Base-by-base conservation (phyloP, 2,113 vertebrate species). In the Gorsachius goisagi region DNA sequence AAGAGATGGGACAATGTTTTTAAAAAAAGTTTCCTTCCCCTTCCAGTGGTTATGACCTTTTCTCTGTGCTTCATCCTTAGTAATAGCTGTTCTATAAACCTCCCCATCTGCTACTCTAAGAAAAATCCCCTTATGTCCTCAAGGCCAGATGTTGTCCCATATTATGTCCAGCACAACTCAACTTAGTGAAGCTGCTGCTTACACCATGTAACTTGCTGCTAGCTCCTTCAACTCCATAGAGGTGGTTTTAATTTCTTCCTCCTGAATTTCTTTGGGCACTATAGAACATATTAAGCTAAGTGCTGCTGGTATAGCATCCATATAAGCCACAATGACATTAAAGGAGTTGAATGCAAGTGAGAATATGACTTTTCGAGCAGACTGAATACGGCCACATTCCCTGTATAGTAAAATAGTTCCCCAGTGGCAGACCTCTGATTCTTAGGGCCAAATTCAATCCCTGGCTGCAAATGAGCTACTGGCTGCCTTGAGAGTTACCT, bases 111-210 rank as follows among this genome's bases (percentile, higher is more conserved):
- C 37, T 85, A 26, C 79, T 63, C 68, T 13, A 66, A 56, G 90
- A 67, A 86, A 88, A 95, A 94, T 88, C 64, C 60, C 79, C 53
- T 91, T 69, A 50, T 44, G 73, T 77, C 77, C 47, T 37, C 15
- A 44, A 68, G 76, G 80, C 75, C 92, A 96, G 83, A 93, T 96
- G 88, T 80, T 95, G 79, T 74, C 76, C 60, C 64, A 95, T 92
- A 88, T 95, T 86, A 93, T 6, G 39, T 81, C 73, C 88, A 71
- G 64, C 53, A 58, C 62, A 88, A 33, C 30, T 58, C 72, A 73
- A 26, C 9, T 60, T 24, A 41, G 68, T 18, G 63, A 52, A 88
- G 90, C 82, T 93, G 83, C 53, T 89, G 32, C 55, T 89, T 7
- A 21, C 19, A 15, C 39, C 0, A 1, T 28, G 32, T n/a, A 77